Base-by-base conservation (phyloP, 2,113 vertebrate species). In the Cephalopholis sonnerati region DNA sequence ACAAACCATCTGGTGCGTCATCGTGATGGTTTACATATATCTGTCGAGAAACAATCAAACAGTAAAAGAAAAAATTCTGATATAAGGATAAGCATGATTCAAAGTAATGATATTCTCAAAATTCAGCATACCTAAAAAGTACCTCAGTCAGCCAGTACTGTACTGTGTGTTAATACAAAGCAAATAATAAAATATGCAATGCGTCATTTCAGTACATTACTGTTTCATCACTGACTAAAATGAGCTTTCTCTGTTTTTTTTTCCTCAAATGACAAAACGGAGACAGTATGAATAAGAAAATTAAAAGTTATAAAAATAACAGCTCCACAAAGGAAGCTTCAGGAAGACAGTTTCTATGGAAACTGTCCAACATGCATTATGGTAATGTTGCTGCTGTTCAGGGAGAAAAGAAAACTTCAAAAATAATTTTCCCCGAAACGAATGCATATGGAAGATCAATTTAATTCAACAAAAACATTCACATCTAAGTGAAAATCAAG, bases 331-430 rank as follows among this genome's bases (percentile, higher is more conserved):
- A 86, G 61, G 20, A 50, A 83, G 20, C 20, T 67, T 75, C 76
- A 83, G 5, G 61, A 15, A 61, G 71, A 57, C 48, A 20, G 86
- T 89, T 86, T 79, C 80, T 67, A 87, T 89, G 87, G 85, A 79
- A 89, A 89, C 87, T 36, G 68, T 53, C 70, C 54, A 71, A 32
- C 62, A 24, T 64, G 76, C 54, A 75, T 72, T 82, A 91, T 83
- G 72, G 25, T 89, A 89, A 85, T 84, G 57, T 18, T 9, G 57
- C 18, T 41, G 58, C 70, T 61, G 55, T 74, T 75, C 70, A 62
- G 80, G 81, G 51, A 62, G 70, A 80, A 84, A 72, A 11, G 46
- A 63, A 81, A 77, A 70, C 46, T 74, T 74, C 27, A 64, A 65
- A 62, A 67, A 58, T 65, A 50, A 69, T 46, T 66, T 70, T 48